These are phyloP conservation scores for Myotis daubentonii DNA, from an alignment of 2,797 vertebrate genomes.

Conservation along the genomic window DNA sequence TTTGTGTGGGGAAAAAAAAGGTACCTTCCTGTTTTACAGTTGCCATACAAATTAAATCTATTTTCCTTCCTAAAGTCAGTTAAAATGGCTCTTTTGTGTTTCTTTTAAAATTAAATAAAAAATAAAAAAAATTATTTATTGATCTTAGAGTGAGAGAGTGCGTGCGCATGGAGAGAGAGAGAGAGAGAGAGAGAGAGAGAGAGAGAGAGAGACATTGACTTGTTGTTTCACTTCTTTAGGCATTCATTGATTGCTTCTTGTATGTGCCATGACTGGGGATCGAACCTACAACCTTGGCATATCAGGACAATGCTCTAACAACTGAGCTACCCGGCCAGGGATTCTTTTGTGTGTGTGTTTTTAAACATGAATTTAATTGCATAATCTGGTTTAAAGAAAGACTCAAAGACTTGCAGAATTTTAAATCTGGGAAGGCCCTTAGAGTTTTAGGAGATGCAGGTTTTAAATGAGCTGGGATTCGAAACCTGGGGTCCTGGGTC, in stretches of 20 bases:
- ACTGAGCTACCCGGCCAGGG: background rate
- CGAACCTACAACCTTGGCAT: background rate
- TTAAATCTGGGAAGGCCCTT: conserved; percentile 16
- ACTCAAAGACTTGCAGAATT: background rate
- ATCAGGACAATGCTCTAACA: background rate
- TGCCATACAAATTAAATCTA: background rate
- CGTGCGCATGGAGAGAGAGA: too few relatives aligned
- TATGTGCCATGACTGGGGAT: background rate
- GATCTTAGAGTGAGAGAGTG: too few relatives aligned
- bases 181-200: too few relatives aligned
- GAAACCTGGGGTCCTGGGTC: background rate
- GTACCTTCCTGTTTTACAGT: background rate
- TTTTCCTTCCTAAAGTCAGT: conserved; percentile 12
- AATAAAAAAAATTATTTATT: too few relatives aligned
- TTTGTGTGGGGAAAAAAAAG: conserved; percentile 39
- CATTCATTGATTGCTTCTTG: background rate
- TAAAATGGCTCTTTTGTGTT: background rate
- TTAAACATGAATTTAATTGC: conserved; percentile 12
- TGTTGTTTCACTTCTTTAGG: background rate
- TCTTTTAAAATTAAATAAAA: background rate
- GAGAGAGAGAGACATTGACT: too few relatives aligned
- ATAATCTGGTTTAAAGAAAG: conserved; percentile 17
- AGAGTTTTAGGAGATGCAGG: background rate
- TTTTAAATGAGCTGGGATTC: background rate
- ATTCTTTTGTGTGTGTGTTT: background rate